Conservation (phyloP, 1,140 invertebrate species). For the Lysiphlebus fabarum region DNA sequence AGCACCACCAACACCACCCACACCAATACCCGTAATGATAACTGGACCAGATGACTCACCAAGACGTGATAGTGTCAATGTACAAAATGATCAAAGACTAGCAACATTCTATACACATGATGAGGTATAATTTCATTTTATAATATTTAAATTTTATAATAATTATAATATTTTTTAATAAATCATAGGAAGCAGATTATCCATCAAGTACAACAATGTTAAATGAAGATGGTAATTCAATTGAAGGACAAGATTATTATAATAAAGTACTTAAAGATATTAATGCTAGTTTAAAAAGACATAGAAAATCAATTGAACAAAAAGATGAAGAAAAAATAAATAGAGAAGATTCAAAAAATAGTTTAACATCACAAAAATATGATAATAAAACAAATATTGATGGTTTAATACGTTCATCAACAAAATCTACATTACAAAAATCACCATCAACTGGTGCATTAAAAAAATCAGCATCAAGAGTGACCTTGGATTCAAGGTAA, state of each 20-base stretch:
- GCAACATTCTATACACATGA: constrained; percentile 42
- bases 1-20: constrained; percentile 30
- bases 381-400: constrained; percentile 28
- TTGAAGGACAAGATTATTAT: constrained; percentile 33
- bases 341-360: constrained; percentile 28
- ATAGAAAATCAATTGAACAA: constrained; percentile 23
- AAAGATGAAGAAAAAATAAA: constrained; percentile 28
- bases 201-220: constrained; percentile 17
- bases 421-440: constrained; percentile 24
- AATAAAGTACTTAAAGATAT: constrained; percentile 34
- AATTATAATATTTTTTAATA: neutral
- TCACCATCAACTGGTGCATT: constrained; percentile 18
- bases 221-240: constrained; percentile 22
- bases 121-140: constrained; percentile 32
- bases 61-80: constrained; percentile 36
- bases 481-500: constrained; percentile 36
- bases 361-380: constrained; percentile 28
- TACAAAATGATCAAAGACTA: constrained; percentile 25
- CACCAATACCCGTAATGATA: constrained; percentile 45
- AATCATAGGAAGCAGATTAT: constrained; percentile 19
- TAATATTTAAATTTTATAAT: no score
- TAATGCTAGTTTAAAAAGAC: constrained; percentile 34
- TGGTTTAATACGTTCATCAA: constrained; percentile 23
- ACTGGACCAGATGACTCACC: constrained; percentile 41
- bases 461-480: constrained; percentile 31